Evolutionary conservation across 2,113 vertebrate genomes (phyloP).

Genomic region (Saimiri boliviensis): DNA sequence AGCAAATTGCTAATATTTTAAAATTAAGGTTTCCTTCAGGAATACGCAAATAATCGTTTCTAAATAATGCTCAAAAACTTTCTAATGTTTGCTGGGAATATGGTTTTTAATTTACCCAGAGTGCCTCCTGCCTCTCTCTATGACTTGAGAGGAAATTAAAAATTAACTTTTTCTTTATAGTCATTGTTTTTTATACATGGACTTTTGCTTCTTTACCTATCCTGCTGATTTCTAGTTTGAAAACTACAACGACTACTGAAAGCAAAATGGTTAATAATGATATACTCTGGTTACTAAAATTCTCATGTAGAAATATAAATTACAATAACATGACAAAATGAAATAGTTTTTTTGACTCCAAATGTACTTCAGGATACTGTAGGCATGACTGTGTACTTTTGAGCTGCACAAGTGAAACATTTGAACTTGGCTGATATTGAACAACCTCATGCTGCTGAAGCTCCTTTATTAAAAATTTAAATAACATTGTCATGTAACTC

Average conservation of each 20-base stretch:
- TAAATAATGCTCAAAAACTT: constrained; percentile 13
- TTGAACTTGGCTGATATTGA: neutral
- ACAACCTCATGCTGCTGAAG: neutral
- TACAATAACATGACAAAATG: neutral
- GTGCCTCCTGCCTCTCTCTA: neutral
- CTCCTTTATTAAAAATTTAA: neutral
- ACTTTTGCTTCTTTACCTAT: neutral
- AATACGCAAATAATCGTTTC: constrained; percentile 14
- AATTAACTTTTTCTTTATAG: neutral
- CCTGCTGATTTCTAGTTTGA: neutral
- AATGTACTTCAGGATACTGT: neutral
- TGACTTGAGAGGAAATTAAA: neutral
- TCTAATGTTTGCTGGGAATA: neutral
- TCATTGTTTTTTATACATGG: neutral
- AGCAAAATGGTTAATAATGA: neutral
- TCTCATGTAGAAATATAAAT: neutral
- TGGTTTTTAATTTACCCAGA: neutral
- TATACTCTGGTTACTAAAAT: constrained; percentile 10
- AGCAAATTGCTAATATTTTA: constrained; percentile 92
- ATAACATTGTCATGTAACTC: neutral
- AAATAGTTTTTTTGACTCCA: neutral
- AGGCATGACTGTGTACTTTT: neutral
- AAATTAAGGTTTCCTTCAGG: constrained; percentile 81
- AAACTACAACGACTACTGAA: neutral
- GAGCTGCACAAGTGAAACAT: neutral